Evolutionary conservation across 2,888 invertebrate genomes (phyloP).

Genomic region (Meandrusa payeni): DNA sequence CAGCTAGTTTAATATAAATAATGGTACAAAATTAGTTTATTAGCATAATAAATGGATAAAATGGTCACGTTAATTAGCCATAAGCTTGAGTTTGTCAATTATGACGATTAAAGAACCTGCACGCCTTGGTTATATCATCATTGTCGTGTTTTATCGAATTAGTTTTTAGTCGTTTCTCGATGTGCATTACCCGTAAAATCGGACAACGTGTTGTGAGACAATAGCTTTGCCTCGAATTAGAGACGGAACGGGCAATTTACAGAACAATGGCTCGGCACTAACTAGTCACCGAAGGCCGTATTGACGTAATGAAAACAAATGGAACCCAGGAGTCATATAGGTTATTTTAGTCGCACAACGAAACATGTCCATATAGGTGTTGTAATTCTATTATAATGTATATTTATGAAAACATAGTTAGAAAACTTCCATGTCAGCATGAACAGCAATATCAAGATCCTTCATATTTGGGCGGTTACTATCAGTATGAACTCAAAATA

Average conservation of each 20-base stretch:
- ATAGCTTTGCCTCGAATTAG: slow-evolving; percentile 65
- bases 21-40: too few species aligned
- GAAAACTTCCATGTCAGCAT: too few species aligned
- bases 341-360: neutral
- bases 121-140: slow-evolving; percentile 1
- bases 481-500: too few species aligned
- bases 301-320: slow-evolving; percentile 49
- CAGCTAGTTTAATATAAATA: too few species aligned
- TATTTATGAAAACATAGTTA: too few species aligned
- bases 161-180: slow-evolving; percentile 27
- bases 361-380: too few species aligned
- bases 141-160: slow-evolving; percentile 7
- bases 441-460: too few species aligned
- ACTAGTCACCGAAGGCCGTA: slow-evolving; percentile 67
- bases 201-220: slow-evolving; percentile 56
- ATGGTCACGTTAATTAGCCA: slow-evolving; percentile 21
- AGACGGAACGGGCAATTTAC: slow-evolving; percentile 67
- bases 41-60: too few species aligned
- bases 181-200: slow-evolving; percentile 66
- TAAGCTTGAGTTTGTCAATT: slow-evolving; percentile 18
- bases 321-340: neutral
- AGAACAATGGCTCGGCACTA: slow-evolving; percentile 65
- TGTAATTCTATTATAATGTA: too few species aligned
- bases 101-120: slow-evolving; percentile 5
- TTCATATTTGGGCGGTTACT: too few species aligned